Base-by-base conservation (phyloP, 2,797 vertebrate species). In the Mormyrus hasselquistii region DNA sequence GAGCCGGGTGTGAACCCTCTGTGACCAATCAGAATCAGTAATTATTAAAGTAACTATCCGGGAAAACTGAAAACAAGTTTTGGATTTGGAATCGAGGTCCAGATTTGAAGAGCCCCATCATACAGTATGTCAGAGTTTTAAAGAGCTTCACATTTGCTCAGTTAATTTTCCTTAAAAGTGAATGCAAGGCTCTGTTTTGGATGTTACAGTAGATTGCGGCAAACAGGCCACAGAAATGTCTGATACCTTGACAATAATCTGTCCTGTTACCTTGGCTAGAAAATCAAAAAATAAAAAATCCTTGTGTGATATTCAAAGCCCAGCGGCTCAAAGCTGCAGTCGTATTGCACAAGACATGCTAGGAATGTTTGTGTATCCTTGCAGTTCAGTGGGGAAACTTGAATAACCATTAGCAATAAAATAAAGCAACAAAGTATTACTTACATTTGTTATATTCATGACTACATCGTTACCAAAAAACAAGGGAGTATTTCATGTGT, bases 271-370 rank as follows among this genome's bases (percentile, higher is more conserved):
- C 62, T 50, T 62, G 19, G 55, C 29, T 16, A 10, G 84, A 38
- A 55, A 47, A 65, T 65, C 76, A 86, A 90, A 50, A 73, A 14
- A 69, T 65, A 84, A 52, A 87, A 57, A 88, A 25, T 2, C 12
- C 9, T 90, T 87, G 88, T 9, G 79, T 34, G 87, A 91, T 92
- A 91, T 92, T 91, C 90, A 90, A 92, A 92, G 89, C 53, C 29
- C 10, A 57, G 49, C 79, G 22, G 41, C 88, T 57, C 83, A 83
- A 53, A 89, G 69, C 50, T 34, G 62, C 34, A 83, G 73, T 53
- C 55, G 41, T 50, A 44, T 7, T 59, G 69, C 88, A 73, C 82
- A 41, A 53, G 69, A 16, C 73, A 82, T n/a, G 76, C 76, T 82
- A 44, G 38, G 41, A 47, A 82, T 82, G 76, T 82, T 19, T n/a